Conservation (phyloP, 2,113 vertebrate genomes). For the Pantherophis guttatus region DNA sequence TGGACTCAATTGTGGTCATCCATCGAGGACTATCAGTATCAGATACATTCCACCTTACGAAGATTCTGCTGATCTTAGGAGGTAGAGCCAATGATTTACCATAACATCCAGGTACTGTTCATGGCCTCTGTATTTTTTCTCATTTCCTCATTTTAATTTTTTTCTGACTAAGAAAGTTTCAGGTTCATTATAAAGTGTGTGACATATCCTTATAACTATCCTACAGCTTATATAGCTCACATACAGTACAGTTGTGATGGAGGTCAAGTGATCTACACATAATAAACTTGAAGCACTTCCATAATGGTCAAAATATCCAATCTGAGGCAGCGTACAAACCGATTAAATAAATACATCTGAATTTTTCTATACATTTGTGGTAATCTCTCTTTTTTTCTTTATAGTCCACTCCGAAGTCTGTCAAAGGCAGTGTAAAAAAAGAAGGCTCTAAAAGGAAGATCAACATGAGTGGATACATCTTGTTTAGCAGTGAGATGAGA, state of each 20-base stretch:
- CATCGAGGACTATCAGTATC: background rate
- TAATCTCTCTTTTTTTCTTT: slow-evolving; percentile 48
- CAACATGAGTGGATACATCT: slow-evolving; percentile 99
- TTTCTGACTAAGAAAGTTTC: background rate
- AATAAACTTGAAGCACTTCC: background rate
- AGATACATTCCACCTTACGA: background rate
- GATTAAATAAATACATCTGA: background rate
- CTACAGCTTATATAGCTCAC: background rate
- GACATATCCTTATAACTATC: background rate
- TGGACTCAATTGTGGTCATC: background rate
- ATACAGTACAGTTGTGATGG: background rate
- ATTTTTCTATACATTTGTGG: slow-evolving; percentile 45
- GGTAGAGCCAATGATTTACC: background rate
- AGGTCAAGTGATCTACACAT: background rate
- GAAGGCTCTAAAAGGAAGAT: slow-evolving; percentile 97
- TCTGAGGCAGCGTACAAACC: background rate
- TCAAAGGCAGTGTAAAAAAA: slow-evolving; percentile 93
- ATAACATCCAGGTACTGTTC: background rate
- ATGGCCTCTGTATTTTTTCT: background rate
- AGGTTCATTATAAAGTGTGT: background rate
- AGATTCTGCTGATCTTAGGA: background rate
- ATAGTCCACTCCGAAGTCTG: slow-evolving; percentile 93
- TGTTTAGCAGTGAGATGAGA: slow-evolving; percentile 99
- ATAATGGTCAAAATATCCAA: background rate
- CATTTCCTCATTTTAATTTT: background rate